Base-by-base conservation (phyloP, 2,888 invertebrate genomes). In the Drosophila parthenogenetica region DNA sequence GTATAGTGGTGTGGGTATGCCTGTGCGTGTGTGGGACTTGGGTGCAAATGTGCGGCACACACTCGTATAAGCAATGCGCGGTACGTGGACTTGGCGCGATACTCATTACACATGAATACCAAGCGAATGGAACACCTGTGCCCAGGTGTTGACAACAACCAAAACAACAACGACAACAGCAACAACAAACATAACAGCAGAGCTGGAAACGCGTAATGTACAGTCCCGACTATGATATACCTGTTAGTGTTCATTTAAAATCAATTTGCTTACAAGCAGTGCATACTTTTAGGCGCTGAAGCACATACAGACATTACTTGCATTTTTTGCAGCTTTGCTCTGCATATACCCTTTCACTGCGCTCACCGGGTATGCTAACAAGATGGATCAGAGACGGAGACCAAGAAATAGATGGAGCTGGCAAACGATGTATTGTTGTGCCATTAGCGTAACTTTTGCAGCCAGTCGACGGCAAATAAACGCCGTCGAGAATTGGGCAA, bases 41-140 rank as follows among this genome's bases (percentile, higher is more conserved):
- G 48, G 48, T 57, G 68, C 35, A 7, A 59, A 51, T 64, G 58
- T 42, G 53, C 48, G 53, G 55, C 37, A 48, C 37, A 51, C 43
- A 57, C 32, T 29, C 55, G 69, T 72, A 69, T 69, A 77, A 77
- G 59, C 79, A 80, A 65, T 68, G 67, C 55, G 73, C 42, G 54
- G 16, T 73, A 77, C 74, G 73, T 75, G 78, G 42, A 40, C 37
- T 55, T 37, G 51, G 5, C 49, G 37, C 59, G 29, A 43, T 64
- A 46, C 78, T 76, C 74, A 76, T 78, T 78, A 78, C 74, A 78
- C 48, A 59, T 55, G 64, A 59, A 53, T 59, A 8, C 51, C 43
- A 35, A 48, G 60, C 58, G 62, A 67, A 77, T 67, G 79, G 39
- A 76, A 69, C 81, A 86, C 86, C 83, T 81, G 81, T 62, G 82